These are phyloP conservation scores for Syndactyla subalaris DNA, from an alignment of 2,797 vertebrate genomes.

Conservation along the genomic window DNA sequence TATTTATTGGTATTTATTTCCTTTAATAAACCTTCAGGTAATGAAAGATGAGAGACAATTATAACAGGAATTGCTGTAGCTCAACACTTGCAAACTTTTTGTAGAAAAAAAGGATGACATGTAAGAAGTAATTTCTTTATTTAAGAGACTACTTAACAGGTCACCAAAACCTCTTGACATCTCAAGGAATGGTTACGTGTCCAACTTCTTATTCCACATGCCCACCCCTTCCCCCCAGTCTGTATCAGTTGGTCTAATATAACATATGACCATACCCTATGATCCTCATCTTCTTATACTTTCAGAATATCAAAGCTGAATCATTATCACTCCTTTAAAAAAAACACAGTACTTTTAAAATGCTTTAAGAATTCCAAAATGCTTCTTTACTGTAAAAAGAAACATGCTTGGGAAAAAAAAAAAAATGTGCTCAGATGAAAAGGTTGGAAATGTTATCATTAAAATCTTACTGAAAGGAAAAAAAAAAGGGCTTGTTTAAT, in stretches of 20 bases:
- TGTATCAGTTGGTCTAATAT: neutral
- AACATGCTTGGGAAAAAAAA: neutral
- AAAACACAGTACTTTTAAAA: neutral
- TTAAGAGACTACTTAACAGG: neutral
- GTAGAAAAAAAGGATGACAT: neutral
- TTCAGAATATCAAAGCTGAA: neutral
- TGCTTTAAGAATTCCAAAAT: neutral
- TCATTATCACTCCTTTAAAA: neutral
- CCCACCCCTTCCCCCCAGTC: accelerated
- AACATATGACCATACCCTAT: neutral
- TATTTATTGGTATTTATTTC: neutral
- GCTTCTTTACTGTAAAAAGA: neutral
- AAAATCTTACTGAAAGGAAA: neutral
- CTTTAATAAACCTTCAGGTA: neutral
- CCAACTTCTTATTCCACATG: neutral
- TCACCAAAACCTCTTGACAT: neutral
- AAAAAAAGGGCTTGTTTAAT: neutral
- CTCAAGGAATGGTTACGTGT: neutral
- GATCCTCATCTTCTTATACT: neutral
- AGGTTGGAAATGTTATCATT: neutral
- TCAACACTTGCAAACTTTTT: neutral
- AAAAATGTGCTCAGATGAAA: neutral
- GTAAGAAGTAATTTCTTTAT: neutral
- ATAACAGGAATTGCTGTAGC: neutral
- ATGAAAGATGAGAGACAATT: neutral